These are phyloP conservation scores for Chrysaora quinquecirrha DNA, from an alignment of 30 jellyfish, hydroid and myxozoan genomes.

Conservation along the genomic window DNA sequence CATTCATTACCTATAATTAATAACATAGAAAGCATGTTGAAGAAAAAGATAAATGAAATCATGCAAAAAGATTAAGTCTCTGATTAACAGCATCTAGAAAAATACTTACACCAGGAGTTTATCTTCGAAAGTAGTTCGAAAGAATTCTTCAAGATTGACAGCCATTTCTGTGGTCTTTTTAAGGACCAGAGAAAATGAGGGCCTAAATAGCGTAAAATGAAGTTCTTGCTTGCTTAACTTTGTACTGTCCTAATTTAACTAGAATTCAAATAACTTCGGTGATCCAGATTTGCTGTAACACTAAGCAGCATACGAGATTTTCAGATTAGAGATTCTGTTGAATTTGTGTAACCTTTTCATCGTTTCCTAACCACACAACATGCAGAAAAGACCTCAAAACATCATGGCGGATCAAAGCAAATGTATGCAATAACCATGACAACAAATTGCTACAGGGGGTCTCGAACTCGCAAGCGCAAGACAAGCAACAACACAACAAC, in stretches of 20 bases:
- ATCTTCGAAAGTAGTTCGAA: conserved; percentile 84
- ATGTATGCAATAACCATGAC: neutral
- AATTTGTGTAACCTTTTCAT: neutral
- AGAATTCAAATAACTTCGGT: neutral
- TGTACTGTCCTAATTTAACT: neutral
- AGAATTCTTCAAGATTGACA: conserved; percentile 81
- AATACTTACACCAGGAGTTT: conserved; percentile 84
- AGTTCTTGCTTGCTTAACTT: neutral
- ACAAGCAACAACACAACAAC: neutral
- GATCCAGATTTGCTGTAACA: too few relatives aligned
- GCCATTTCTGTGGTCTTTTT: conserved; percentile 50
- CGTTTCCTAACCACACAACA: neutral
- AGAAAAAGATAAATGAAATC: too few relatives aligned
- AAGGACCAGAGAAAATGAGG: neutral
- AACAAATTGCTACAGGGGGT: neutral
- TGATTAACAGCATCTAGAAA: neutral
- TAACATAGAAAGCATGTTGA: neutral
- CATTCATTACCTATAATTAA: too few relatives aligned
- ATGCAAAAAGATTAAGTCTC: too few relatives aligned
- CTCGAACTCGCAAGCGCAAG: neutral
- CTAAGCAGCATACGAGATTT: too few relatives aligned
- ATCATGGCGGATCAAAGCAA: conserved; percentile 1
- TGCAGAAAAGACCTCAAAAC: neutral
- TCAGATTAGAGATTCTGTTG: neutral
- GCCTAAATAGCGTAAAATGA: neutral